Evolutionary conservation across 2,888 invertebrate species (phyloP).

Genomic region (Leptinotarsa peninsularis): DNA sequence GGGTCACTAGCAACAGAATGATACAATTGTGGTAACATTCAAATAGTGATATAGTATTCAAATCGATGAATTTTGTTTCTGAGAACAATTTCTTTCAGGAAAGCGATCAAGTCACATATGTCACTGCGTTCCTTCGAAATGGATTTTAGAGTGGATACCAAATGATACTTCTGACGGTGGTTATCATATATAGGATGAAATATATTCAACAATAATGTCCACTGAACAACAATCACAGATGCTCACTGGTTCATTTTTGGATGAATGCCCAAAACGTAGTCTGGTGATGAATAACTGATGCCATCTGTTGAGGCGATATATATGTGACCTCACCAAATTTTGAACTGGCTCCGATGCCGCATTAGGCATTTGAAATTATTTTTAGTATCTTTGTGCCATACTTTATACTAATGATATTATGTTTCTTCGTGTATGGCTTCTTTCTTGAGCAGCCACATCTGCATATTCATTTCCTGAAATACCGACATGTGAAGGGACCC

Average conservation of each 20-base stretch:
- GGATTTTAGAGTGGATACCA: not conserved
- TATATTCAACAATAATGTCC: no score
- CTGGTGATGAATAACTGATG: not conserved
- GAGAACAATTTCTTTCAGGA: not conserved
- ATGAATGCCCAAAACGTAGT: not conserved
- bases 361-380: not conserved
- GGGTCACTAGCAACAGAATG: no score
- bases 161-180: not conserved
- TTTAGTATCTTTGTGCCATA: not conserved
- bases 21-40: no score
- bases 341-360: no score
- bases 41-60: no score
- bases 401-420: no score
- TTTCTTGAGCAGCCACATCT: no score
- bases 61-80: no score
- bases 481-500: no score
- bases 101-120: no score
- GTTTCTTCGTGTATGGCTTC: no score
- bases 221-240: not conserved
- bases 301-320: not conserved
- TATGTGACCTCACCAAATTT: not conserved
- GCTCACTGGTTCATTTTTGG: not conserved
- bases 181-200: not conserved
- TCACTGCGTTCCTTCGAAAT: not conserved
- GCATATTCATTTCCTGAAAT: no score